Percentiles rank a stretch among this genome's conserved stretches.
Evolutionary conservation across 2,888 invertebrate genomes (phyloP).

Genomic region (Chalcosyrphus nemorum): DNA sequence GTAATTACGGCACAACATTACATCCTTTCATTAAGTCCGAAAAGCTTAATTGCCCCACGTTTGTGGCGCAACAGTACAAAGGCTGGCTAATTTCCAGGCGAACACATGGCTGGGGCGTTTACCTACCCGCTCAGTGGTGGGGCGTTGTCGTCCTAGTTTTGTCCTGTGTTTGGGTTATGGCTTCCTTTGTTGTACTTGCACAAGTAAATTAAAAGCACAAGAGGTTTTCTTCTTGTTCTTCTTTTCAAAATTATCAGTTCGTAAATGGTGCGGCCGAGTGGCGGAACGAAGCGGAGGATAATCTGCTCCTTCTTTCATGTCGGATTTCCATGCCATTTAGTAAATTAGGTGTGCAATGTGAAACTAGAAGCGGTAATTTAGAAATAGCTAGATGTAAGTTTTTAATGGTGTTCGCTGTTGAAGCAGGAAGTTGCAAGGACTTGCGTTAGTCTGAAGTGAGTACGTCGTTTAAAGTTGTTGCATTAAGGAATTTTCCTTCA

Average conservation of each 20-base stretch:
- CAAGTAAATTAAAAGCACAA: constrained; percentile 31
- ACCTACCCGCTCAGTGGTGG: not conserved
- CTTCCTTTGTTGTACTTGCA: constrained; percentile 22
- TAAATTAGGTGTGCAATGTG: constrained; percentile 59
- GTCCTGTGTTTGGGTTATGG: constrained; percentile 41
- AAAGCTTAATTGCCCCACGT: constrained; percentile 57
- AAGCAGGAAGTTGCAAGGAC: constrained; percentile 23
- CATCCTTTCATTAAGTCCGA: constrained; percentile 66
- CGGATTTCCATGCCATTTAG: constrained; percentile 60
- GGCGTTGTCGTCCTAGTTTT: not conserved
- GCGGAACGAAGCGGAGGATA: not conserved
- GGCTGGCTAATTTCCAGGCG: not conserved
- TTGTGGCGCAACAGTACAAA: constrained; percentile 3
- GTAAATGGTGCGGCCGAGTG: constrained; percentile 12
- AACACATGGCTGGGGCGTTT: not conserved
- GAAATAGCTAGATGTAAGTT: not conserved
- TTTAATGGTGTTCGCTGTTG: constrained; percentile 10
- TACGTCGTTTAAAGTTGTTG: not conserved
- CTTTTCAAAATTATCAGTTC: constrained; percentile 43
- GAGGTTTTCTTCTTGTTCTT: constrained; percentile 8
- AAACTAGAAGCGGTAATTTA: constrained; percentile 19
- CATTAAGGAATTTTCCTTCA: too few species aligned
- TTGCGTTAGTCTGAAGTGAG: constrained; percentile 2
- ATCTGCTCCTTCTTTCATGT: constrained; percentile 37
- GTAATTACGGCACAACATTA: constrained; percentile 53